Conservation (phyloP, 2,888 invertebrate genomes). For the Erannis defoliaria region DNA sequence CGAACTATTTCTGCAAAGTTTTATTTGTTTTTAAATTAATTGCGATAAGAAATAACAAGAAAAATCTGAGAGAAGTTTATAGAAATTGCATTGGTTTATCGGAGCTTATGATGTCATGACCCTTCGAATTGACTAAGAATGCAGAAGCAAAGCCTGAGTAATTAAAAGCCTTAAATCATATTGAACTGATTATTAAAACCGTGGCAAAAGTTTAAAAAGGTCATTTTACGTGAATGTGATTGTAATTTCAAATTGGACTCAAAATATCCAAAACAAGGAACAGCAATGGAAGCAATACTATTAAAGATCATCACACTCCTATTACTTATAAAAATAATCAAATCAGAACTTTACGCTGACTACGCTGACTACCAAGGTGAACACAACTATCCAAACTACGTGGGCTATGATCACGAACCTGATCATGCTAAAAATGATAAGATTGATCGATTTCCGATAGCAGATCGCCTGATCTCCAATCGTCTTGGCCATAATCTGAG, state of each 20-base stretch:
- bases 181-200: no score
- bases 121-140: no score
- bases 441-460: not conserved
- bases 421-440: not conserved
- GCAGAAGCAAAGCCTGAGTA: no score
- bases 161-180: no score
- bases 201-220: not conserved
- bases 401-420: not conserved
- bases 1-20: not conserved
- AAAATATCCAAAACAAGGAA: not conserved
- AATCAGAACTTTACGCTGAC: slow-evolving; percentile 4
- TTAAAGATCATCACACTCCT: not conserved
- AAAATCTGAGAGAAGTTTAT: not conserved
- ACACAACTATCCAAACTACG: not conserved
- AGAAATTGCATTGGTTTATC: not conserved
- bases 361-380: slow-evolving; percentile 9
- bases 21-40: not conserved
- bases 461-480: not conserved
- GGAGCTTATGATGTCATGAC: no score
- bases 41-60: not conserved
- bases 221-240: not conserved
- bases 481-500: slow-evolving; percentile 34
- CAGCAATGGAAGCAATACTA: slow-evolving; percentile 4
- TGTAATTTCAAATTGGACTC: not conserved
- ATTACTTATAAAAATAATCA: slow-evolving; percentile 2